A percentile compares a stretch with the other conserved stretches of the same genome.
phyloP scores from a whole-genome alignment of 2,113 vertebrate species.

The Agapornis roseicollis region DNA sequence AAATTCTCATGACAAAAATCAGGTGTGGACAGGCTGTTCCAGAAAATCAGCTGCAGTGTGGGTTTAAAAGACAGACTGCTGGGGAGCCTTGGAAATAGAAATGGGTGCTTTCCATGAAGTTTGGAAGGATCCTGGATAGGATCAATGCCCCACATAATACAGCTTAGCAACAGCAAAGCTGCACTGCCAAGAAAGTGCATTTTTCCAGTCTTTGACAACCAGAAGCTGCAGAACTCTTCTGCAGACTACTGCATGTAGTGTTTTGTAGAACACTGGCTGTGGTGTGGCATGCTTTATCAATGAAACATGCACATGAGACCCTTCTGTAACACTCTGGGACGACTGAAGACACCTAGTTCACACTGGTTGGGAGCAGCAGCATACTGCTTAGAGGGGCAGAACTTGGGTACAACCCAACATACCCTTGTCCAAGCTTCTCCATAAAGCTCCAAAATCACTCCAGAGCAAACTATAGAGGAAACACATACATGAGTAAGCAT shows the following conservation, averaged over 20 bases:
- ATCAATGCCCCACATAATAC: not conserved
- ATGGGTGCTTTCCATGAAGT: not conserved
- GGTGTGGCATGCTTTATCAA: not conserved
- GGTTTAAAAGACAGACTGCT: not conserved
- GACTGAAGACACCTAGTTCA: not conserved
- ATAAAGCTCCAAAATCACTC: constrained; percentile 44
- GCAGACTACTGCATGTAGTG: not conserved
- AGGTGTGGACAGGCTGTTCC: not conserved
- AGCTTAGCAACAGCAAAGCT: not conserved
- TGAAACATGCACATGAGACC: not conserved
- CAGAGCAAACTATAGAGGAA: constrained; percentile 42
- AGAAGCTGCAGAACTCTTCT: not conserved
- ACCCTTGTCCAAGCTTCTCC: constrained; percentile 40
- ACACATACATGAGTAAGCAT: not conserved
- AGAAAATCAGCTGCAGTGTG: not conserved
- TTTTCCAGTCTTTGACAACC: not conserved
- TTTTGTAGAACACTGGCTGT: not conserved
- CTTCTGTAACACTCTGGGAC: not conserved
- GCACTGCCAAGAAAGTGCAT: not conserved
- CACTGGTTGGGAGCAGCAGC: not conserved
- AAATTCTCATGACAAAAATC: not conserved
- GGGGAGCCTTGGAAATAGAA: not conserved
- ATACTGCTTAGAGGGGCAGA: not conserved
- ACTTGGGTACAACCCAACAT: not conserved
- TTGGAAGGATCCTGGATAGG: not conserved